Percentiles rank a stretch among this genome's conserved stretches.
phyloP scores from a whole-genome alignment of 1,140 invertebrate species.

The Patella vulgata region DNA sequence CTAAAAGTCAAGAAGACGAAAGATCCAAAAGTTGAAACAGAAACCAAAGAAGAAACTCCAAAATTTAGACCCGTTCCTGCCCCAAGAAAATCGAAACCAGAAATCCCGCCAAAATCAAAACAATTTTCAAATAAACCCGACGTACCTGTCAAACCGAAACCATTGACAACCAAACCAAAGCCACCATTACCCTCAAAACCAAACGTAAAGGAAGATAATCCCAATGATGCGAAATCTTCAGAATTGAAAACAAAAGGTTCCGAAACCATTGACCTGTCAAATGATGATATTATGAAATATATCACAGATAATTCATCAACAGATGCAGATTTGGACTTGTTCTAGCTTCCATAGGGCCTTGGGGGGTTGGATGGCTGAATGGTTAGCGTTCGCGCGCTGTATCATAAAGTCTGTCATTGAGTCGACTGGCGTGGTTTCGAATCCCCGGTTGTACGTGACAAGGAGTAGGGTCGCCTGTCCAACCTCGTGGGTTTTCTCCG shows the following conservation, averaged over 20 bases:
- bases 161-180: background rate
- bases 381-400: too few species aligned
- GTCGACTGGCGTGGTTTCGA: too few species aligned
- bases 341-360: too few species aligned
- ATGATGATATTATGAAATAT: constrained; percentile 20
- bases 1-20: background rate
- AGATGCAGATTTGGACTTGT: constrained; percentile 12
- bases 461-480: too few species aligned
- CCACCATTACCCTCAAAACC: constrained; percentile 2
- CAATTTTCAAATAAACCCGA: constrained; percentile 3
- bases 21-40: background rate
- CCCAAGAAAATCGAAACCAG: background rate
- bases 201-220: too few species aligned
- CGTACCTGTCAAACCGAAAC: constrained; percentile 13
- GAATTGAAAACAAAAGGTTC: background rate
- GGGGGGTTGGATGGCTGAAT: too few species aligned
- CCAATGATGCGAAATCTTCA: background rate
- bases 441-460: too few species aligned
- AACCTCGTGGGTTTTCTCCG: too few species aligned
- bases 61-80: background rate
- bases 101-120: background rate
- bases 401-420: too few species aligned
- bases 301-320: constrained; percentile 11
- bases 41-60: background rate
- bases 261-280: background rate